Conservation (phyloP, 2,113 vertebrate species). For the Oenanthe oenanthe region DNA sequence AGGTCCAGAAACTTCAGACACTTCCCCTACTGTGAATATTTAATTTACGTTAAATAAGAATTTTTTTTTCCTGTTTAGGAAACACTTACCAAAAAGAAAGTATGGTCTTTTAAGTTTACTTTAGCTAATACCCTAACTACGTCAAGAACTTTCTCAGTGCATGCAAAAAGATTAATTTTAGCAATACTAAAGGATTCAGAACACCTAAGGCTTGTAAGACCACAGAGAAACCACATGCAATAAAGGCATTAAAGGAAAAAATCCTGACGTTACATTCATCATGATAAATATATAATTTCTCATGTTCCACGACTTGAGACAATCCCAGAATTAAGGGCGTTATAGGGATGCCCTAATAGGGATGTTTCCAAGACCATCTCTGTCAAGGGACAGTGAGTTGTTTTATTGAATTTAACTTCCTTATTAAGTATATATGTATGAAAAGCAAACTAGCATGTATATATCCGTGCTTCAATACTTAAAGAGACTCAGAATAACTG, state of each 20-base stretch:
- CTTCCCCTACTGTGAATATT: background rate
- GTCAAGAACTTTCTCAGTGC: background rate
- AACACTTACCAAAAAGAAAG: background rate
- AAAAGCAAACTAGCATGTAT: background rate
- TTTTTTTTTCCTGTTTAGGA: background rate
- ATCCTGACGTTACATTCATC: too few species aligned
- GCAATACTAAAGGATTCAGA: background rate
- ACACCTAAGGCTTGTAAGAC: background rate
- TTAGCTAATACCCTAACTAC: background rate
- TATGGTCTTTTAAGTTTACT: background rate
- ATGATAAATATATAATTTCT: background rate
- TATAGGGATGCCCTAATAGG: fast-evolving
- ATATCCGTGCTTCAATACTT: fast-evolving
- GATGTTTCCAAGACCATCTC: background rate
- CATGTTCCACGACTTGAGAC: background rate
- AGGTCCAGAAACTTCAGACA: background rate
- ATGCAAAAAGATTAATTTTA: background rate
- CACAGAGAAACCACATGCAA: background rate
- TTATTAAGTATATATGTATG: fast-evolving
- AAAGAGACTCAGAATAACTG: fast-evolving
- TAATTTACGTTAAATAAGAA: background rate
- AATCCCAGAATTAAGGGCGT: background rate
- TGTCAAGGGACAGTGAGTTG: fast-evolving
- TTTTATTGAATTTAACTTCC: background rate
- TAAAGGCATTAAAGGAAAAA: background rate